Conservation (phyloP, 1,140 invertebrate species). For the Bombus turneri region DNA sequence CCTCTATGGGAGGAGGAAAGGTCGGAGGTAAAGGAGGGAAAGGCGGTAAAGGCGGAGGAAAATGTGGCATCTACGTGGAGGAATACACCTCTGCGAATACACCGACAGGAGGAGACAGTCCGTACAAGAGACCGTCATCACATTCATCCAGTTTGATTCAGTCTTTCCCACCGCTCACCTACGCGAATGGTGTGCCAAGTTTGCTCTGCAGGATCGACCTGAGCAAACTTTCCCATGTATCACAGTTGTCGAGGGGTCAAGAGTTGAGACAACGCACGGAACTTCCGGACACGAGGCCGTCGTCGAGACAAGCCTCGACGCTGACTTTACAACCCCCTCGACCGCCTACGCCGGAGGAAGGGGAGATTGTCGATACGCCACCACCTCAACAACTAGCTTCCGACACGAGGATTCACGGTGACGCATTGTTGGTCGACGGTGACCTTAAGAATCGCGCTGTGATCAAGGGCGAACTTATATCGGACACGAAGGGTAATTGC, state of each 20-base stretch:
- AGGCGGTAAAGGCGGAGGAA: slow-evolving; percentile 85
- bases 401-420: slow-evolving; percentile 62
- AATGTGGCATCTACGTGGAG: slow-evolving; percentile 81
- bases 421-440: slow-evolving; percentile 34
- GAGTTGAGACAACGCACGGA: slow-evolving; percentile 82
- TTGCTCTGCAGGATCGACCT: slow-evolving; percentile 80
- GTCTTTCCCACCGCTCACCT: slow-evolving; percentile 66
- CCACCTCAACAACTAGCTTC: slow-evolving; percentile 55
- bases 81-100: slow-evolving; percentile 76
- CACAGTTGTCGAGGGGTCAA: slow-evolving; percentile 76
- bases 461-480: slow-evolving; percentile 57
- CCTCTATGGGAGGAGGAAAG: slow-evolving; percentile 83
- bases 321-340: slow-evolving; percentile 59
- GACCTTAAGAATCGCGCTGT: slow-evolving; percentile 42
- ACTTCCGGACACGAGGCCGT: slow-evolving; percentile 84
- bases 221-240: slow-evolving; percentile 73
- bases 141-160: slow-evolving; percentile 61
- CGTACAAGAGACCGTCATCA: slow-evolving; percentile 79
- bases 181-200: slow-evolving; percentile 74
- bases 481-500: slow-evolving; percentile 54
- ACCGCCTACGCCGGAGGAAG: slow-evolving; percentile 74
- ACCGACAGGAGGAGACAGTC: slow-evolving; percentile 79
- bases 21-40: slow-evolving; percentile 85
- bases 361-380: slow-evolving; percentile 75
- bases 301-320: slow-evolving; percentile 69